Conservation (phyloP, 2,888 invertebrate species). For the Luperina nickerlii region DNA sequence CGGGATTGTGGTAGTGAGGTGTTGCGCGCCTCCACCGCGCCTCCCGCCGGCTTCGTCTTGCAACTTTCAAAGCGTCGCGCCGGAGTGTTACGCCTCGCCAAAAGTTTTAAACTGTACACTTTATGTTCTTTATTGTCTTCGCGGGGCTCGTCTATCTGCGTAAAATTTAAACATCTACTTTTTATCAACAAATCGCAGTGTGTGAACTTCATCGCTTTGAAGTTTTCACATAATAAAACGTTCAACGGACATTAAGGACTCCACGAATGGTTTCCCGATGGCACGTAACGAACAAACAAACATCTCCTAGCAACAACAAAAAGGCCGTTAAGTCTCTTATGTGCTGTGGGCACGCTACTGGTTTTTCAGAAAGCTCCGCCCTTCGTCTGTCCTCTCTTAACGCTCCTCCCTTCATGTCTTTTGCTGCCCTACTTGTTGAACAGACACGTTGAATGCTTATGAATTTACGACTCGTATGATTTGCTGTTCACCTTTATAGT, state of each 20-base stretch:
- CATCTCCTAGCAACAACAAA: conserved; percentile 83
- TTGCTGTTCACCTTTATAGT: conserved; percentile 76
- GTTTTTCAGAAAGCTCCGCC: conserved; percentile 87
- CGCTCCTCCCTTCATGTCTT: conserved; percentile 88
- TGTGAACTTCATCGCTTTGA: conserved; percentile 76
- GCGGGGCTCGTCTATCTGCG: conserved; percentile 78
- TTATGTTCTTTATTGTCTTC: conserved; percentile 88
- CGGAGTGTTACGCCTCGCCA: conserved; percentile 80
- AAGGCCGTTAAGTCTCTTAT: conserved; percentile 83
- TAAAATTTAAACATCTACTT: conserved; percentile 83
- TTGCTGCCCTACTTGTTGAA: conserved; percentile 85
- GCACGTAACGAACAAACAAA: conserved; percentile 79
- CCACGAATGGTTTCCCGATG: conserved; percentile 68
- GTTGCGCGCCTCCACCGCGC: conserved; percentile 70
- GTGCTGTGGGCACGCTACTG: conserved; percentile 83
- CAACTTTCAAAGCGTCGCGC: conserved; percentile 84
- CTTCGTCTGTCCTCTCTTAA: conserved; percentile 81
- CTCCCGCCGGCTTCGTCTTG: conserved; percentile 81
- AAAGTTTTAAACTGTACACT: conserved; percentile 88
- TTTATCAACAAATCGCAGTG: conserved; percentile 76
- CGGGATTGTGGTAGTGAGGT: conserved; percentile 76
- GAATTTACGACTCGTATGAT: conserved; percentile 81
- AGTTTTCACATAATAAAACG: conserved; percentile 73
- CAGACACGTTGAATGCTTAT: conserved; percentile 79
- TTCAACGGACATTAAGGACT: conserved; percentile 65